Conservation (phyloP, 2,113 vertebrate genomes). For the cat (Felis catus) region F.catus_Fca126_mat1.0 CM031423.1:12878501-12879000, state of each 20-base stretch:
- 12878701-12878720: neutral
- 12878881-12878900: neutral
- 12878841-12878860: neutral
- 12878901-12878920: neutral
- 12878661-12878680: neutral
- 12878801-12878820: neutral
- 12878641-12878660: neutral
- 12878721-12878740: neutral
- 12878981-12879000: neutral
- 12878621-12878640: neutral
- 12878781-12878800: neutral
- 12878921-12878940: neutral
- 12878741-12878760: constrained; percentile 46
- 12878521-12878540: neutral
- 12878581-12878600: neutral
- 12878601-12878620: neutral
- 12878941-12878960: neutral
- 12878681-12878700: neutral
- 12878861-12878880: neutral
- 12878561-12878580: neutral
- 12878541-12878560: neutral
- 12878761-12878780: neutral
- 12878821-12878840: neutral
- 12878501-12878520: neutral
- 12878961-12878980: neutral